Percentiles rank a stretch among this genome's conserved stretches.
Conservation (phyloP, 2,113 vertebrate genomes). For the Lycocorax pyrrhopterus region DNA sequence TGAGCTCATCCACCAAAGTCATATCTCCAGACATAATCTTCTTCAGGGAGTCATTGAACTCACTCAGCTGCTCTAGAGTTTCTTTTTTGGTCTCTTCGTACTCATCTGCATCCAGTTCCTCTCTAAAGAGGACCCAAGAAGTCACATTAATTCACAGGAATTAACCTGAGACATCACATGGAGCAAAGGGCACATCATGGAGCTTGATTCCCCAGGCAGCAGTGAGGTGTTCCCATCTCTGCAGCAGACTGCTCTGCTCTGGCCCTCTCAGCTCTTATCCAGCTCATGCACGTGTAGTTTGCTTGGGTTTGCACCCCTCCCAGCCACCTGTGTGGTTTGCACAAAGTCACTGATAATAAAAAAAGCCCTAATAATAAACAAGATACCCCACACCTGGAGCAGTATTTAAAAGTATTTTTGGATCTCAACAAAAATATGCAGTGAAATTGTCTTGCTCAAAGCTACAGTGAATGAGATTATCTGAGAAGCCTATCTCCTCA, state of each 20-base stretch:
- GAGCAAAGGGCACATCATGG: background rate
- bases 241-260: background rate
- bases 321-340: background rate
- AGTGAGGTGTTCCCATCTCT: background rate
- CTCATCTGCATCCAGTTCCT: conserved; percentile 92
- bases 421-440: rapidly evolving
- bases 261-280: background rate
- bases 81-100: conserved; percentile 98
- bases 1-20: conserved; percentile 94
- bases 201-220: background rate
- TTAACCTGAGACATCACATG: background rate
- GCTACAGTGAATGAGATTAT: background rate
- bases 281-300: rapidly evolving
- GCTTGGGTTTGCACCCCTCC: background rate
- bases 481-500: background rate
- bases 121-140: conserved; percentile 68
- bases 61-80: conserved; percentile 92
- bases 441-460: background rate
- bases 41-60: conserved; percentile 94
- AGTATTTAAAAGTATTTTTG: background rate
- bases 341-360: background rate
- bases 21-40: conserved; percentile 97
- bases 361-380: background rate
- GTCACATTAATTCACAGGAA: background rate
- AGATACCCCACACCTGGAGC: background rate